These are phyloP conservation scores for Malacoctenus gilli DNA, from an alignment of 2,797 vertebrate genomes.

Conservation along the genomic window DNA sequence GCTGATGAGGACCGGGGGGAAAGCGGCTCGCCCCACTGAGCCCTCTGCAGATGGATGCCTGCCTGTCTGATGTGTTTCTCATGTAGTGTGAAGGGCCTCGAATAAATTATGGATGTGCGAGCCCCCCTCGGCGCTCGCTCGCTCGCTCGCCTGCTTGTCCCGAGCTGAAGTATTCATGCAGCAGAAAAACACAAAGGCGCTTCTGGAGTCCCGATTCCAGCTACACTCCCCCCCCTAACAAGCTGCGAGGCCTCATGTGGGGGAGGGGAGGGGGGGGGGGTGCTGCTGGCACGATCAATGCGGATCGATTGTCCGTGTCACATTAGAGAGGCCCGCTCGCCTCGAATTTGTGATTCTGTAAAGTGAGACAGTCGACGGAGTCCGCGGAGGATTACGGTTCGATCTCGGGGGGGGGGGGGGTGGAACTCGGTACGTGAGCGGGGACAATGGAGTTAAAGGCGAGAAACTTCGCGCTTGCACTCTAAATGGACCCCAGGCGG, in stretches of 20 bases:
- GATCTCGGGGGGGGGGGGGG: not conserved
- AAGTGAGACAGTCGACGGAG: not conserved
- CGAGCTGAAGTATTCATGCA: constrained; percentile 49
- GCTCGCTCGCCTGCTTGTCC: constrained; percentile 25
- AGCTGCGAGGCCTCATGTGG: constrained; percentile 4
- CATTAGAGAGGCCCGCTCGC: constrained; percentile 10
- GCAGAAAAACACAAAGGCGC: constrained; percentile 30
- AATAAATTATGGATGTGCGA: constrained; percentile 72
- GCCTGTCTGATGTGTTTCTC: constrained; percentile 68
- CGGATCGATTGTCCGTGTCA: constrained; percentile 25
- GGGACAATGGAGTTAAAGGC: too few species aligned
- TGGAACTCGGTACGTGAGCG: too few species aligned
- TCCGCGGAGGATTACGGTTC: constrained; percentile 3
- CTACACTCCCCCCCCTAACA: constrained; percentile 9
- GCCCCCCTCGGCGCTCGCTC: constrained; percentile 19
- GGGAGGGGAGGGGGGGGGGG: not conserved
- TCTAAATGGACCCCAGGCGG: too few species aligned
- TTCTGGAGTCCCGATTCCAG: constrained; percentile 9
- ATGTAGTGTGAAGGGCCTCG: constrained; percentile 59
- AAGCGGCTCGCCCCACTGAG: constrained; percentile 30
- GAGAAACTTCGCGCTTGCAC: too few species aligned
- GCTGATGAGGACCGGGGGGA: constrained; percentile 21
- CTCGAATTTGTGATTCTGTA: constrained; percentile 22
- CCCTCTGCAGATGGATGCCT: constrained; percentile 61
- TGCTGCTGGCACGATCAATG: constrained; percentile 28